Percentiles rank a stretch among this genome's conserved stretches.
phyloP scores from a whole-genome alignment of 2,797 vertebrate genomes.

The Peromyscus aztecus region DNA sequence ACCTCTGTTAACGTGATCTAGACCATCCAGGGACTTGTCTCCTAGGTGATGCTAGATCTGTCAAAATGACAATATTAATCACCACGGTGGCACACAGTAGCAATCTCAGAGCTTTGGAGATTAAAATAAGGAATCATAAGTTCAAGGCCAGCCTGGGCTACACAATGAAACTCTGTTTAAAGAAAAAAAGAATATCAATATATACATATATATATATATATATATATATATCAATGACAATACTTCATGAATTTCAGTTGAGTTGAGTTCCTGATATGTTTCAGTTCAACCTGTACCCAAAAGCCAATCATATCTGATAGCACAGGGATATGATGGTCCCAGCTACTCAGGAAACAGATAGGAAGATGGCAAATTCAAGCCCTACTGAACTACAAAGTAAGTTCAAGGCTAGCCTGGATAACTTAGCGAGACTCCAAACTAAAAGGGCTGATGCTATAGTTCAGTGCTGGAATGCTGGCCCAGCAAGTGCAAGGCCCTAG shows the following conservation, averaged over 20 bases:
- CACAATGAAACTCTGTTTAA: background rate
- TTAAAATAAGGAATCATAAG: background rate
- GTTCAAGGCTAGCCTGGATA: background rate
- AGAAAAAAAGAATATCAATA: background rate
- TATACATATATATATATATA: background rate
- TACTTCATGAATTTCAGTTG: constrained; percentile 22
- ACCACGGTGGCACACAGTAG: background rate
- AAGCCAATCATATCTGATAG: background rate
- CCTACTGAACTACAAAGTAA: background rate
- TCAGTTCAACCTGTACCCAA: background rate
- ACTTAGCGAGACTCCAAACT: background rate
- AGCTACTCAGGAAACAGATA: background rate
- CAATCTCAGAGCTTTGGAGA: background rate
- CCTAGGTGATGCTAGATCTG: background rate
- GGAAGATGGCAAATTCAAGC: background rate
- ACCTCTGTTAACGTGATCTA: background rate
- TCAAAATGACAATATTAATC: background rate
- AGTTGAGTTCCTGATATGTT: background rate
- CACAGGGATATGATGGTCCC: background rate
- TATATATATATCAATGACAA: background rate
- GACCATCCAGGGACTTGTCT: background rate
- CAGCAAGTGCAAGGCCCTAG: background rate
- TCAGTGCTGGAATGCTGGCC: background rate
- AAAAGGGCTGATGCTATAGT: background rate
- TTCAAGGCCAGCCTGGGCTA: background rate